phyloP scores from a whole-genome alignment of 2,113 vertebrate genomes.

The Phylloscopus trochiloides region DNA sequence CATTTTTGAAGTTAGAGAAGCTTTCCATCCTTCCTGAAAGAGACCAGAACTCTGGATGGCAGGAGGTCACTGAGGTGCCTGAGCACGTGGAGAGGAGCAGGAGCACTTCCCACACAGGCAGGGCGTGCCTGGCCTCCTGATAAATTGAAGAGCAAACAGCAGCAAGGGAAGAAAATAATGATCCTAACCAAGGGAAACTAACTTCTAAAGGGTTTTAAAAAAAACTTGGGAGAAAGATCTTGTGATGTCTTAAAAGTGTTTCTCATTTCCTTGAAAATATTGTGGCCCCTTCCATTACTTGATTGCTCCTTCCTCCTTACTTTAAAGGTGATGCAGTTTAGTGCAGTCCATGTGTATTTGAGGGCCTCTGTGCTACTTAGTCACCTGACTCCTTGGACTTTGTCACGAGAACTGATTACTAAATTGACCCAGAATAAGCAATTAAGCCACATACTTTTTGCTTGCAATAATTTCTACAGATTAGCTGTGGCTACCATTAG shows the following conservation, averaged over 20 bases:
- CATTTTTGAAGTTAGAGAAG: neutral
- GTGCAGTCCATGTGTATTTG: accelerated
- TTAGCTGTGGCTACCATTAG: neutral
- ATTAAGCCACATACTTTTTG: neutral
- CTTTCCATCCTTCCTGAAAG: neutral
- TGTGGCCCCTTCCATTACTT: neutral
- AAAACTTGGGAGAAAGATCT: neutral
- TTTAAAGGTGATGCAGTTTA: neutral
- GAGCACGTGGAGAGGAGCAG: neutral
- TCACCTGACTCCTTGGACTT: neutral
- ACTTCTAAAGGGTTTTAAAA: neutral
- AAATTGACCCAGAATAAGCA: neutral
- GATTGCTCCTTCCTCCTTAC: neutral
- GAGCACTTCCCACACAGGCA: neutral
- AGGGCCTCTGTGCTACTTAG: neutral
- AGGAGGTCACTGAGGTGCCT: neutral
- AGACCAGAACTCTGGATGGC: neutral
- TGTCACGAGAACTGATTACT: neutral
- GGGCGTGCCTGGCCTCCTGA: neutral
- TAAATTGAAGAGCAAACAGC: neutral
- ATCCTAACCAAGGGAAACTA: neutral
- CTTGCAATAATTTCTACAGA: neutral
- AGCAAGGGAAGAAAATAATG: neutral
- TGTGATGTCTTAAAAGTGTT: neutral
- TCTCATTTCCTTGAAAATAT: neutral